These are phyloP conservation scores for Pseudoatta argentina DNA, from an alignment of 1,140 invertebrate genomes.

Conservation along the genomic window DNA sequence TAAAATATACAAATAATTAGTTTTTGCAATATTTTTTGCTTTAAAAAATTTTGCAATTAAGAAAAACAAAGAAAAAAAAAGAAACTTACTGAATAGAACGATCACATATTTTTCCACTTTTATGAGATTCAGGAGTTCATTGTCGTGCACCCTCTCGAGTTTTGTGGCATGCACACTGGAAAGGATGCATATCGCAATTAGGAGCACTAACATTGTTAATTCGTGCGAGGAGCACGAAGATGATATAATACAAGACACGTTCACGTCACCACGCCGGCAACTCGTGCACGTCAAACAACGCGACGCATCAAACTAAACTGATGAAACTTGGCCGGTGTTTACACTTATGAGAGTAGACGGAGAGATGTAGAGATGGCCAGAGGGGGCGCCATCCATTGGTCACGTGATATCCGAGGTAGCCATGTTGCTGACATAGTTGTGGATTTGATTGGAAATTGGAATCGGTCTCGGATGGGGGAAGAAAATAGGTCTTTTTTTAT, in stretches of 20 bases:
- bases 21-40: not conserved
- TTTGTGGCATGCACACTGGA: slow-evolving; percentile 33
- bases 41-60: not conserved
- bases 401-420: not conserved
- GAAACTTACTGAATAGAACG: slow-evolving; percentile 91
- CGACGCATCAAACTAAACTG: not conserved
- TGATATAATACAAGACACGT: slow-evolving; percentile 54
- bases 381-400: not conserved
- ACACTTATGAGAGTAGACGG: not conserved
- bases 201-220: slow-evolving; percentile 70
- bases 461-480: not conserved
- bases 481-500: too few relatives aligned
- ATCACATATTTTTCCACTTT: slow-evolving; percentile 91
- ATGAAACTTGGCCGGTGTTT: not conserved
- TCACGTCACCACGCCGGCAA: slow-evolving; percentile 48
- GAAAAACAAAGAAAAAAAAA: not conserved
- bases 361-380: not conserved
- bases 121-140: slow-evolving; percentile 91
- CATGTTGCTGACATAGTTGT: not conserved
- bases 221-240: not conserved
- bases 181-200: slow-evolving; percentile 68
- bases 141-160: slow-evolving; percentile 89
- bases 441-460: not conserved
- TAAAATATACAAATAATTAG: not conserved
- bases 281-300: slow-evolving; percentile 31